Evolutionary conservation across 1,140 invertebrate genomes (phyloP).

Genomic region (Nilaparvata lugens): DNA sequence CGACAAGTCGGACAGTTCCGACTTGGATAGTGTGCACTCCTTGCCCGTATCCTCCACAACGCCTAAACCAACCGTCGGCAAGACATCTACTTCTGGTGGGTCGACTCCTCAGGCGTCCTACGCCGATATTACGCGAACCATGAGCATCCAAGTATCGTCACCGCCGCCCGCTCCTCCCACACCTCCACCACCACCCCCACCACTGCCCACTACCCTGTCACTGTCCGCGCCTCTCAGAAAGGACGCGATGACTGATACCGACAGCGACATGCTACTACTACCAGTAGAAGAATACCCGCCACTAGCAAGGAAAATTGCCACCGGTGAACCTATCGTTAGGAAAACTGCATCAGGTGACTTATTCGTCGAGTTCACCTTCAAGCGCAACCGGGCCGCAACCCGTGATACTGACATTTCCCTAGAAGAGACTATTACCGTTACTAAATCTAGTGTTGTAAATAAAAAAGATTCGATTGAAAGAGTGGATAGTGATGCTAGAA

Average conservation of each 20-base stretch:
- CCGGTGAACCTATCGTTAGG: too few relatives aligned
- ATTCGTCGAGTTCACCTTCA: conserved; percentile 20
- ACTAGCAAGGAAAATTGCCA: conserved; percentile 6
- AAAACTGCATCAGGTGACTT: conserved; percentile 8
- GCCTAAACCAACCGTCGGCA: conserved; percentile 29
- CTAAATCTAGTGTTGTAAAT: conserved; percentile 9
- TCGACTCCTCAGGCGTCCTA: conserved; percentile 57
- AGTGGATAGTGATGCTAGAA: neutral
- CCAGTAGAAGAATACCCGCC: conserved; percentile 21
- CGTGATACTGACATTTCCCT: conserved; percentile 8
- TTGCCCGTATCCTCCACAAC: conserved; percentile 50
- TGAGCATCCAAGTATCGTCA: conserved; percentile 8
- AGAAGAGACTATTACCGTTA: conserved; percentile 21
- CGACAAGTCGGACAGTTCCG: conserved; percentile 62
- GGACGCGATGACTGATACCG: conserved; percentile 12
- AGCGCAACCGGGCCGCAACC: conserved; percentile 9
- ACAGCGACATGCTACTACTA: conserved; percentile 5
- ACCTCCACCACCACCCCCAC: neutral
- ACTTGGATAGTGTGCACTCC: conserved; percentile 62
- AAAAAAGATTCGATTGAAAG: neutral
- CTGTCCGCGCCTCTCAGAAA: conserved; percentile 9
- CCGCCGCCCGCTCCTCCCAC: neutral
- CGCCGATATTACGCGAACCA: conserved; percentile 51
- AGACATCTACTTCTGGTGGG: conserved; percentile 33
- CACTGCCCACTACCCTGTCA: neutral